phyloP scores from a whole-genome alignment of 35 echinoderm and acorn worm species.

The Apostichopus californicus region DNA sequence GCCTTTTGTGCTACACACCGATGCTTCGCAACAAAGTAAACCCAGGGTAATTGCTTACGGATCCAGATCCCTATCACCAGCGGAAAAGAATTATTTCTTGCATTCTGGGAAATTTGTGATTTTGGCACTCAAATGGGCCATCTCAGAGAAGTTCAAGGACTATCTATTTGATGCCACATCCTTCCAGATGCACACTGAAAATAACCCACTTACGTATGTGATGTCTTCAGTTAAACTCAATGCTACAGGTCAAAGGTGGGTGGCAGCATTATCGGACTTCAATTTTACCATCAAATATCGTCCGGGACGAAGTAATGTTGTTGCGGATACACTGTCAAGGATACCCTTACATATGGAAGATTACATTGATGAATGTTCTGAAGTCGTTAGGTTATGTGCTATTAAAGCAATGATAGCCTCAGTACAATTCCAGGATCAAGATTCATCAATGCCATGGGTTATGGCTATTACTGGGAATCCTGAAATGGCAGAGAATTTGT shows the following conservation, averaged over 20 bases:
- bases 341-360: constrained; percentile 25
- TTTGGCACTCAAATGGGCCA: constrained; percentile 68
- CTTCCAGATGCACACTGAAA: constrained; percentile 56
- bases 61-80: constrained; percentile 8
- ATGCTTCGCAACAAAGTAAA: constrained; percentile 54
- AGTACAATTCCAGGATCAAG: background rate
- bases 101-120: constrained; percentile 62
- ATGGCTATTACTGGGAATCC: constrained; percentile 36
- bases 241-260: too few relatives aligned
- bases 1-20: constrained; percentile 51
- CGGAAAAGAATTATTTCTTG: constrained; percentile 55
- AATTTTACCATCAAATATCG: constrained; percentile 71
- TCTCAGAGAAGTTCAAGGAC: constrained; percentile 62
- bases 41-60: constrained; percentile 59
- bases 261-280: constrained; percentile 52
- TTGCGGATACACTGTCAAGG: constrained; percentile 66
- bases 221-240: constrained; percentile 59
- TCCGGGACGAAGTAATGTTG: constrained; percentile 48
- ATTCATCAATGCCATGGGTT: constrained; percentile 17
- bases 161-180: constrained; percentile 61
- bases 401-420: background rate
- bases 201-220: too few relatives aligned
- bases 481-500: background rate
- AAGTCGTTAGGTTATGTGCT: constrained; percentile 8
- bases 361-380: constrained; percentile 30